These are phyloP conservation scores for Litocranius walleri DNA, from an alignment of 2,113 vertebrate genomes.

Conservation along the genomic window DNA sequence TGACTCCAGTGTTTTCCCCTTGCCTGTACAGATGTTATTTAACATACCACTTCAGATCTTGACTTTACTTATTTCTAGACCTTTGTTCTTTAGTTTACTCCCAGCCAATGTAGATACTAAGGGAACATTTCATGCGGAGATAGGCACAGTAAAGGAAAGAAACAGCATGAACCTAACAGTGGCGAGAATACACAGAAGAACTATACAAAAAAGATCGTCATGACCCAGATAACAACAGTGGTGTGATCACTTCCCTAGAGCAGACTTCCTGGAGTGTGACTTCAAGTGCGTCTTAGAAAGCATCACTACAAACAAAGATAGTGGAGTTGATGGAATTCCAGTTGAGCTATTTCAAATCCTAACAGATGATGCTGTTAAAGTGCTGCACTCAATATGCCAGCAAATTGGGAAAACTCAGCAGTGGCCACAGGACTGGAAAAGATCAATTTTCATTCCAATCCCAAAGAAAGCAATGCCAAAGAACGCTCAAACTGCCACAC, in stretches of 20 bases:
- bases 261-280: neutral
- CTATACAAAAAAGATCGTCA: neutral
- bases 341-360: neutral
- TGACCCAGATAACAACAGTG: neutral
- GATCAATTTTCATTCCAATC: too few species aligned
- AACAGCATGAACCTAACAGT: neutral
- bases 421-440: too few species aligned
- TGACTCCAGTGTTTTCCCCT: neutral
- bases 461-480: too few species aligned
- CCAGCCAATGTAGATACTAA: neutral
- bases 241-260: neutral
- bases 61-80: neutral
- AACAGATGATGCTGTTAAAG: neutral
- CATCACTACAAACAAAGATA: neutral
- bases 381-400: neutral
- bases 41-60: neutral
- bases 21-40: neutral
- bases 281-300: neutral
- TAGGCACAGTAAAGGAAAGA: neutral
- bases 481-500: neutral
- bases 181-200: neutral
- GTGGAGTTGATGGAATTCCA: neutral
- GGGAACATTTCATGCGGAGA: neutral
- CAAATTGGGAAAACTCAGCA: neutral
- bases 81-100: neutral